Evolutionary conservation across 2,113 vertebrate genomes (phyloP), one percentile per base, ranked within the genome.

Genomic region (Sebastes schlegelii): DNA sequence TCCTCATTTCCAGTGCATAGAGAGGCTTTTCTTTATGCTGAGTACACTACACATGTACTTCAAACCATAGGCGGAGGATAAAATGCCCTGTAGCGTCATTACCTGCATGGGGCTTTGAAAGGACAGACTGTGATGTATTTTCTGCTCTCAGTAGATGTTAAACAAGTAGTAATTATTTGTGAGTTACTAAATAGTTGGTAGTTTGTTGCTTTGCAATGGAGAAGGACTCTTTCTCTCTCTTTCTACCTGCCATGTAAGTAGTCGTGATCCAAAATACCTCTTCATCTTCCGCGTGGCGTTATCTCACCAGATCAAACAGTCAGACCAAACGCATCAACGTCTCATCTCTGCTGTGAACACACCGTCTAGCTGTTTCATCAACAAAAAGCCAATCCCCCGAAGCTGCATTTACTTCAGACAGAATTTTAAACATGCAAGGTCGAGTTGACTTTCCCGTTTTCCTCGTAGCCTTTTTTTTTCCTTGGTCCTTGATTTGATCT

Each of bases 331-430:
- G 3, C 61, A 45, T 51, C 17, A 14, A 13, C 46, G 9, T 54
- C 74, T 19, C 69, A 45, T 78, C 61, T 63, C 45, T 79, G 48
- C 43, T 23, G 57, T 60, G 14, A 74, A 80, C 63, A 77, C 6
- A 5, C 21, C 6, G 45, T 54, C 68, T 74, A 2, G 61, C 19
- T 4, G 8, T 67, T 78, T 79, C 51, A 67, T 83, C 66, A 43
- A 19, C 26, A 60, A 79, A 61, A 60, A 23, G 23, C 1, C 1
- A 82, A 70, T 61, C 51, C 51, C 49, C 42, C 3, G 12, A 67
- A 80, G 70, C 74, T 80, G 67, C 14, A 23, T 76, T 63, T 69
- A 55, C n/a, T 86, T 71, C 61, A 76, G 46, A 63, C 46, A 58
- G 52, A 64, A 80, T 76, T 80, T 77, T 21, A 55, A 84, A 85